Base-by-base conservation (phyloP, 2,888 invertebrate genomes). In the Tetanocera ferruginea region DNA sequence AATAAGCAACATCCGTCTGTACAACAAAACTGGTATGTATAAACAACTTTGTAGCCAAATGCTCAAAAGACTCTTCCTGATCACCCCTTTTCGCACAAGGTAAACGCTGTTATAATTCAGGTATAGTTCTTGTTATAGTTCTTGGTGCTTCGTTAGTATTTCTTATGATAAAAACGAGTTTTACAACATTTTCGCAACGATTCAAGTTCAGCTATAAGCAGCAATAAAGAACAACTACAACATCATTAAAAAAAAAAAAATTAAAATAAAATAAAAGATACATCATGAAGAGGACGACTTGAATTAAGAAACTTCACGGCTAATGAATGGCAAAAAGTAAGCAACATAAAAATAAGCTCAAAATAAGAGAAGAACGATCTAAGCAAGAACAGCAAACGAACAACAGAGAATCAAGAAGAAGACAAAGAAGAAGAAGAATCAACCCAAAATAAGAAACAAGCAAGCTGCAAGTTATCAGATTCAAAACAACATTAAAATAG, bases 121-220 rank as follows among this genome's bases (percentile, higher is more conserved):
- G 37, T 37, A 37, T 37, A 37, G 37, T 37, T 37, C 37, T 37
- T 37, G 37, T 5, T 37, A 37, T 37, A 37, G 37, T 37, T 37
- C 37, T 37, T 37, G 37, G 37, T 37, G 37, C 37, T 5, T 8
- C 37, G 37, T 37, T 37, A 37, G 37, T 37, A 37, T 37, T 37
- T 37, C 8, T 5, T 14, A 14, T 49, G 25, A 69, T 25, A 69
- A 69, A 64, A 69, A 69, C 69, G 8, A 49, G 69, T 69, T 69
- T 69, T 69, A 25, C 49, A 69, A 49, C 49, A 69, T 49, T 69
- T 69, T 49, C 23, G 43, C 9, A 49, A 11, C 49, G 51, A 69
- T 69, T 49, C 69, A 69, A 69, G 69, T 49, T 69, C 51, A 23
- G 23, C 69, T 43, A 69, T 11, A 19, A 25, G 23, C 25, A 43